Evolutionary conservation across 2,113 vertebrate genomes (phyloP), one percentile per base, ranked within the genome.

Genomic region (Podilymbus podiceps): DNA sequence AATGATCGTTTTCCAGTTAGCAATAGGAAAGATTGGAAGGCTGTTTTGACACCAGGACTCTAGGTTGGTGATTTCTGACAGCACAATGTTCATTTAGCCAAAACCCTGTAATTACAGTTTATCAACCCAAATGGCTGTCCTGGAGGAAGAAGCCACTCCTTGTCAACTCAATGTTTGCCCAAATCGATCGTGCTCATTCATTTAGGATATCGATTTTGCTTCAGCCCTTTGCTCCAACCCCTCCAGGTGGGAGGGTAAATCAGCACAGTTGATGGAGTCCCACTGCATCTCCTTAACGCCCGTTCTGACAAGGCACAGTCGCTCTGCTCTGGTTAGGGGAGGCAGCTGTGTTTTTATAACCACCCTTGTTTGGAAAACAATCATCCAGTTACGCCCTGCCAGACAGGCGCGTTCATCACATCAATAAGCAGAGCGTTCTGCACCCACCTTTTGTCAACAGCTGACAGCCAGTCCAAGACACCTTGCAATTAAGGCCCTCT

Each of bases 1-100:
- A 90, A 90, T 64, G 6, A 33, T 31, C 49, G 15, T 69, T 93
- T 96, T 67, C 75, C 68, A 38, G 72, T 71, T 62, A 95, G 49
- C 88, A 74, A 2, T 3, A 42, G 77, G 68, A 77, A 64, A 72
- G 18, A 31, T 60, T 40, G 33, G 69, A 35, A 85, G 17, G 12
- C 13, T 88, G 38, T 64, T 92, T 31, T 63, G 59, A 30, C 4
- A 15, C 55, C 76, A 88, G 46, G 47, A 31, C 25, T 81, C 69
- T 28, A 28, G 44, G 35, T 15, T 74, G 93, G 38, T 81, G 62
- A 35, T 90, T 82, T 83, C 53, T 44, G 77, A 49, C 81, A 68
- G 85, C 3, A 7, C 42, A 52, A 4, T 16, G 5, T 22, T 86
- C 73, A 68, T 85, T 89, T 74, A 53, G 66, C 64, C 0, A 0